These are phyloP conservation scores for Actinernus sp. DNA, from an alignment of 92 coral and sea anemone genomes.

Conservation along the genomic window DNA sequence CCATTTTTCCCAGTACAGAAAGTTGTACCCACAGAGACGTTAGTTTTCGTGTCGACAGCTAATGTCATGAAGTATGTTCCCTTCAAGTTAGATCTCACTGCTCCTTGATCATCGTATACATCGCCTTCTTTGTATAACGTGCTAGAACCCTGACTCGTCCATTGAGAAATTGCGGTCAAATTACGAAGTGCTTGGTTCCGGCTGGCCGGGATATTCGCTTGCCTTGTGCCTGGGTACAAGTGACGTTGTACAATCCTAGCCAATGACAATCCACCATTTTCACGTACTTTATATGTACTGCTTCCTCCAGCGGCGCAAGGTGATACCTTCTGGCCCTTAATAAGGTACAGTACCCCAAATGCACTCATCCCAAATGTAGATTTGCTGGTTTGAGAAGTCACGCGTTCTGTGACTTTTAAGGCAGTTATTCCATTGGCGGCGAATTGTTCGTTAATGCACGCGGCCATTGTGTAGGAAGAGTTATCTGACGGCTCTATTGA, in stretches of 20 bases:
- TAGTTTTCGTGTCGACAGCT: slow-evolving; percentile 4
- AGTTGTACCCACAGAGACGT: slow-evolving; percentile 2
- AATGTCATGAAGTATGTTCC: slow-evolving; percentile 54
- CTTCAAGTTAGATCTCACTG: not conserved
- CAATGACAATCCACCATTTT: slow-evolving; percentile 22
- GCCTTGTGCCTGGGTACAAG: slow-evolving; percentile 46
- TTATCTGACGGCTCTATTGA: not conserved
- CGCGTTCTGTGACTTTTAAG: slow-evolving; percentile 12
- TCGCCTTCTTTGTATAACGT: slow-evolving; percentile 5
- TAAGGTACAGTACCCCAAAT: slow-evolving; percentile 50
- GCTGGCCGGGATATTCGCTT: not conserved
- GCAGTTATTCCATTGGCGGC: slow-evolving; percentile 12
- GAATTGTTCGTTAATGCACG: not conserved
- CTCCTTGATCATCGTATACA: slow-evolving; percentile 7
- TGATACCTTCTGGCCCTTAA: slow-evolving; percentile 26
- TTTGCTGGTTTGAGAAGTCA: no score
- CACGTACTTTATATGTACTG: fast-evolving
- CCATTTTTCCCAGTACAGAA: slow-evolving; percentile 41
- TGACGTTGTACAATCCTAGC: slow-evolving; percentile 27
- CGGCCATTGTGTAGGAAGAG: not conserved
- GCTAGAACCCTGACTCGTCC: slow-evolving; percentile 14
- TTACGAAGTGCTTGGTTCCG: not conserved
- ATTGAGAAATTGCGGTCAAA: slow-evolving; percentile 20
- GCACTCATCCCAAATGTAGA: slow-evolving; percentile 21
- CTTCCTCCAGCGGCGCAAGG: slow-evolving; percentile 8